Percentiles rank a stretch among this genome's conserved stretches.
Evolutionary conservation across 2,113 vertebrate genomes (phyloP).

Genomic region (Danio rerio): GRCz12tu NC_133196.1:15707501-15708000

Average conservation of each 20-base stretch:
- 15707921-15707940: not conserved
- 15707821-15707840: constrained; percentile 51
- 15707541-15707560: too few species aligned
- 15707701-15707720: too few species aligned
- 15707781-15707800: constrained; percentile 26
- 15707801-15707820: constrained; percentile 61
- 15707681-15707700: too few species aligned
- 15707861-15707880: constrained; percentile 39
- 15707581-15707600: too few species aligned
- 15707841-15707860: constrained; percentile 42
- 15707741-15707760: constrained; percentile 36
- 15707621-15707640: too few species aligned
- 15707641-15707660: too few species aligned
- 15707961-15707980: constrained; percentile 8
- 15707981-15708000: not conserved
- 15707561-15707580: too few species aligned
- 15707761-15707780: constrained; percentile 45
- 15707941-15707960: constrained; percentile 12
- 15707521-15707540: too few species aligned
- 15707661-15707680: too few species aligned
- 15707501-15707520: too few species aligned
- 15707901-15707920: constrained; percentile 6
- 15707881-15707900: constrained; percentile 13
- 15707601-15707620: too few species aligned
- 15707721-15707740: constrained; percentile 34